phyloP scores from a whole-genome alignment of 2,113 vertebrate genomes.

The Microtus ochrogaster region DNA sequence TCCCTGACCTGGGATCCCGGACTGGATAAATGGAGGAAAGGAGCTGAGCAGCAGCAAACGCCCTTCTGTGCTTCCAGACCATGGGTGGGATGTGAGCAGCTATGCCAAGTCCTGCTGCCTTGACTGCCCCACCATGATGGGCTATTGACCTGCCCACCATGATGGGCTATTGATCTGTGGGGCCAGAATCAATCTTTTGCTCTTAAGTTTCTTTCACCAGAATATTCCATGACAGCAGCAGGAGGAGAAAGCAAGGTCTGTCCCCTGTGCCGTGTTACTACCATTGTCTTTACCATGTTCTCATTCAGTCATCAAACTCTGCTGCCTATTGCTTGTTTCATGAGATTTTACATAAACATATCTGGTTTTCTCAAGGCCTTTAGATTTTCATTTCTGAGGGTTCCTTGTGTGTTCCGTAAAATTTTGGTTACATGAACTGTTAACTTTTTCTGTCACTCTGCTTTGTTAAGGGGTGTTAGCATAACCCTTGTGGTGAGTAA shows the following conservation, averaged over 20 bases:
- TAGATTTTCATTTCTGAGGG: neutral
- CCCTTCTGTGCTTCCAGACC: neutral
- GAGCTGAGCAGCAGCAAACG: neutral
- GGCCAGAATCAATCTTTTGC: neutral
- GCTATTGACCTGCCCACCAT: neutral
- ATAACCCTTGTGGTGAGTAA: neutral
- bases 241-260: neutral
- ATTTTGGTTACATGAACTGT: neutral
- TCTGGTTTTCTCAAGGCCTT: neutral
- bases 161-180: neutral
- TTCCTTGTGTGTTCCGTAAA: neutral
- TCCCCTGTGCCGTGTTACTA: neutral
- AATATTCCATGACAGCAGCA: neutral
- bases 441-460: constrained; percentile 1
- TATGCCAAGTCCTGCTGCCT: neutral
- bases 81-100: neutral
- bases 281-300: neutral
- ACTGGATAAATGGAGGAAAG: neutral
- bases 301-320: neutral
- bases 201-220: neutral
- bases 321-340: neutral
- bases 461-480: neutral
- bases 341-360: neutral
- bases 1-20: neutral
- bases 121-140: neutral